These are phyloP conservation scores for Lepilemur ruficaudatus DNA, from an alignment of 2,797 vertebrate genomes.

Conservation along the genomic window DNA sequence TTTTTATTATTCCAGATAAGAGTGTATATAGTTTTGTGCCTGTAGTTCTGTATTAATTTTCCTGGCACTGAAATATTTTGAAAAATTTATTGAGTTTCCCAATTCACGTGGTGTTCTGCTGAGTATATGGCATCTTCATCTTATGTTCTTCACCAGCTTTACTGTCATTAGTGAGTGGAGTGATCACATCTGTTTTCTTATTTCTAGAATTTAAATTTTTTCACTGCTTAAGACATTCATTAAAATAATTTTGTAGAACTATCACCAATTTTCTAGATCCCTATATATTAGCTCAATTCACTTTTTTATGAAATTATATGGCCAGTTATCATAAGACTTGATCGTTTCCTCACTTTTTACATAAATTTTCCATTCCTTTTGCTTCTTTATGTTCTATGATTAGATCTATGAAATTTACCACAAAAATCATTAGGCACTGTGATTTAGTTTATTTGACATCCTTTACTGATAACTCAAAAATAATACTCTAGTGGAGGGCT, in stretches of 20 bases:
- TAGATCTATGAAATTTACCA: neutral
- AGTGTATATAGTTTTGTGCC: neutral
- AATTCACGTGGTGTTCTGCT: neutral
- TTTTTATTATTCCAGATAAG: neutral
- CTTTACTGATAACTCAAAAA: neutral
- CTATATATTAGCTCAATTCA: neutral
- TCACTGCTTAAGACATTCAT: neutral
- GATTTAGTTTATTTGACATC: neutral
- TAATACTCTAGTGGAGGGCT: neutral
- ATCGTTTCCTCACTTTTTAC: conserved; percentile 13
- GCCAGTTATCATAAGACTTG: neutral
- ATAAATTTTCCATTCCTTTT: neutral
- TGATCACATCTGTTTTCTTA: neutral
- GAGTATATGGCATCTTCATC: neutral
- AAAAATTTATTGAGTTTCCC: neutral
- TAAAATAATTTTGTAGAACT: neutral
- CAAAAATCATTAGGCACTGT: neutral
- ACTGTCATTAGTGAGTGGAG: neutral
- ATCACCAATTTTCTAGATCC: neutral
- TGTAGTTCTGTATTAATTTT: neutral
- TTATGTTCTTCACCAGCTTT: neutral
- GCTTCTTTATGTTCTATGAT: neutral
- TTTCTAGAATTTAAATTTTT: neutral
- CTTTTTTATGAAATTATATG: neutral
- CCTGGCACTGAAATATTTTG: neutral